Evolutionary conservation across 2,888 invertebrate genomes (phyloP).

Genomic region (Temnothorax ravouxi): DNA sequence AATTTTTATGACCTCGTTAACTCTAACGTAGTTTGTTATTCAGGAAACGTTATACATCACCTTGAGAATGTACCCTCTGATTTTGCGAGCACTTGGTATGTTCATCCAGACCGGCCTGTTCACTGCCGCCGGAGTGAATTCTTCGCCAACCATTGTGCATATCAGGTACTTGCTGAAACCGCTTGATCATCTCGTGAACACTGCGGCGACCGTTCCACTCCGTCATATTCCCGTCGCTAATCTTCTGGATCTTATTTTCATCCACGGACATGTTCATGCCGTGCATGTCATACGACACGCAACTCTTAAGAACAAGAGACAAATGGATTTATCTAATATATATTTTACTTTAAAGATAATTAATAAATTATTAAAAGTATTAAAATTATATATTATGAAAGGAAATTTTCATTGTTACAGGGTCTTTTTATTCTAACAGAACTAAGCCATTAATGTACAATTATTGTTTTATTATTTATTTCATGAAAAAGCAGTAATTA

Average conservation of each 20-base stretch:
- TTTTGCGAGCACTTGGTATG: constrained; percentile 79
- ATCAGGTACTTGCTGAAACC: constrained; percentile 83
- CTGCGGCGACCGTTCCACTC: constrained; percentile 81
- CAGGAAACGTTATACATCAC: constrained; percentile 67
- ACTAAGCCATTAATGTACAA: background rate
- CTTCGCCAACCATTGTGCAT: constrained; percentile 81
- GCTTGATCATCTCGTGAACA: constrained; percentile 85
- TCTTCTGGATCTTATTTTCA: constrained; percentile 71
- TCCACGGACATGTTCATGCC: constrained; percentile 73
- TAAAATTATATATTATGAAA: no score
- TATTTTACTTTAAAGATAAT: background rate
- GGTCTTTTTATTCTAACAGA: background rate
- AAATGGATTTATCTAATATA: background rate
- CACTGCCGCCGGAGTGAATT: constrained; percentile 78
- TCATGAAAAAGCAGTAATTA: background rate
- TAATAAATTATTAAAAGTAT: background rate
- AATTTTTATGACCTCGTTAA: background rate
- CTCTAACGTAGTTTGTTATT: background rate
- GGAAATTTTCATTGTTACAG: background rate
- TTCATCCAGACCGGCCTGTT: constrained; percentile 78
- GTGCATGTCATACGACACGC: constrained; percentile 74
- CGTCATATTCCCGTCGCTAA: constrained; percentile 72
- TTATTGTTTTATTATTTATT: background rate
- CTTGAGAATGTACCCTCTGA: constrained; percentile 80
- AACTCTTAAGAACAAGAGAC: constrained; percentile 64